These are phyloP conservation scores for Bombus superbus DNA, from an alignment of 1,140 invertebrate species.

Conservation along the genomic window DNA sequence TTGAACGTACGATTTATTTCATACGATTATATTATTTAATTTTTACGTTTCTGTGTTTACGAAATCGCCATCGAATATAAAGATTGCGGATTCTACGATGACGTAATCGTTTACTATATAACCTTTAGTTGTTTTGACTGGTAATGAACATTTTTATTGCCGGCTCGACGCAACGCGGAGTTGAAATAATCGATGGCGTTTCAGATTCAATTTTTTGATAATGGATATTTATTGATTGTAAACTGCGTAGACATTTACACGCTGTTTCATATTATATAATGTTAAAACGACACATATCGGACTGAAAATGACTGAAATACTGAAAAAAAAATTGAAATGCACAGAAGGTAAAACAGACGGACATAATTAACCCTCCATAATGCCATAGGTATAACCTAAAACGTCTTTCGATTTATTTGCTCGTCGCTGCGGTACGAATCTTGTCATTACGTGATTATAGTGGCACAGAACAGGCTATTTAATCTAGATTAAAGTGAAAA, in stretches of 20 bases:
- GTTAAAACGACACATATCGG: not conserved
- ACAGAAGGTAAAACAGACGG: not conserved
- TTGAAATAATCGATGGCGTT: conserved; percentile 22
- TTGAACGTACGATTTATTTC: conserved; percentile 39
- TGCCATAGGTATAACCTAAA: too few species aligned
- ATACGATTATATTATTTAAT: conserved; percentile 67
- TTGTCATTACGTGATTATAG: not conserved
- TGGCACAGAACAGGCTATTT: not conserved
- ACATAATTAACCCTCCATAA: too few species aligned
- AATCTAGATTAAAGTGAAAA: not conserved
- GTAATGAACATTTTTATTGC: not conserved
- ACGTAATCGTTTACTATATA: not conserved
- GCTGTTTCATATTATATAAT: not conserved
- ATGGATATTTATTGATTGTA: not conserved
- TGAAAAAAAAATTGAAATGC: not conserved
- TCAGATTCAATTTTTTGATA: conserved; percentile 11
- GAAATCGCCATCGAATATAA: not conserved
- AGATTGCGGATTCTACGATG: not conserved
- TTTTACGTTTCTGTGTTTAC: not conserved
- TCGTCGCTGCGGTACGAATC: not conserved
- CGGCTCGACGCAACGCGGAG: not conserved
- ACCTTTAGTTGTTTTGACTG: conserved; percentile 14
- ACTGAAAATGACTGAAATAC: not conserved
- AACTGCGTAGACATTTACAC: not conserved
- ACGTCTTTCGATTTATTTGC: not conserved